A percentile compares a stretch with the other conserved stretches of the same genome.
Evolutionary conservation across 2,888 invertebrate genomes (phyloP).

Genomic region (Chloroclysta siterata): DNA sequence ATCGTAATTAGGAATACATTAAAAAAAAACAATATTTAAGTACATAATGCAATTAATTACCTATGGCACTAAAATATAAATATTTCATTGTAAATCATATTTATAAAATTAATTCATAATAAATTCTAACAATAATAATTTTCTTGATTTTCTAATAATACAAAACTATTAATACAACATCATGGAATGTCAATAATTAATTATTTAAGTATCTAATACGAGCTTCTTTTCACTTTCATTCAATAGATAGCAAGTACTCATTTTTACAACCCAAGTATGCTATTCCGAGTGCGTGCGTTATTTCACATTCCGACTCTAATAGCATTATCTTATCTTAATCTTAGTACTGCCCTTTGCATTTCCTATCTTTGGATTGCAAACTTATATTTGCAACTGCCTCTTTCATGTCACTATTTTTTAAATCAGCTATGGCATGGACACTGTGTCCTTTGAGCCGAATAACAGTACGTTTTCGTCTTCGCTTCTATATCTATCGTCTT

Average conservation of each 20-base stretch:
- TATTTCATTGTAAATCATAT: slow-evolving; percentile 40
- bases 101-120: slow-evolving; percentile 48
- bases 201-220: slow-evolving; percentile 47
- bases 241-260: slow-evolving; percentile 50
- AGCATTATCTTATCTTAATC: slow-evolving; percentile 3
- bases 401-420: slow-evolving; percentile 11
- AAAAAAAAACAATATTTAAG: slow-evolving; percentile 46
- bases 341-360: slow-evolving; percentile 14
- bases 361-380: slow-evolving; percentile 15
- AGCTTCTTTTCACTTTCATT: slow-evolving; percentile 40
- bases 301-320: slow-evolving; percentile 10
- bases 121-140: slow-evolving; percentile 44
- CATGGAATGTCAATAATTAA: slow-evolving; percentile 55
- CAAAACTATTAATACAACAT: slow-evolving; percentile 42
- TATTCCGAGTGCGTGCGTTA: slow-evolving; percentile 10
- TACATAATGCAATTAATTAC: slow-evolving; percentile 52
- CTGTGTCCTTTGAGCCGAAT: slow-evolving; percentile 16
- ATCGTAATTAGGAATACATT: slow-evolving; percentile 53
- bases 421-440: slow-evolving; percentile 11
- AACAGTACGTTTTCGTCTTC: slow-evolving; percentile 12
- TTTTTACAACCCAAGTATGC: slow-evolving; percentile 50
- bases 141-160: slow-evolving; percentile 31
- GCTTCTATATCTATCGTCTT: slow-evolving; percentile 37
- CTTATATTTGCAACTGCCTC: slow-evolving; percentile 9
- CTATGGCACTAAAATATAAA: slow-evolving; percentile 74